Evolutionary conservation across 2,888 invertebrate species (phyloP).

Genomic region (Sepioteuthis lessoniana): DNA sequence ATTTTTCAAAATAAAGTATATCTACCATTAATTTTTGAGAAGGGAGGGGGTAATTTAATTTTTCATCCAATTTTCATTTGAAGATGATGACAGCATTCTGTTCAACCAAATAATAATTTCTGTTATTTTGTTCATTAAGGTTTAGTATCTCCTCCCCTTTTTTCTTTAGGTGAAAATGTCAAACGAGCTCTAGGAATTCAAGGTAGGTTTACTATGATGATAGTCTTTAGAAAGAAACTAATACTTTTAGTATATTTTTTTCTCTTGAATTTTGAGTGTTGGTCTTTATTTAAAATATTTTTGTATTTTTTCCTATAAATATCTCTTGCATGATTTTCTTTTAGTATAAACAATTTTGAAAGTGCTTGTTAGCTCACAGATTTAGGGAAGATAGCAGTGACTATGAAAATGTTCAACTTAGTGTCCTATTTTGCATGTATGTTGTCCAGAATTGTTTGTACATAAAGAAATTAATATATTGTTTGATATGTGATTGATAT

Average conservation of each 20-base stretch:
- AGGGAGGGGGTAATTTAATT: too few relatives aligned
- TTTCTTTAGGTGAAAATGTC: constrained; percentile 2
- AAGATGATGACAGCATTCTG: too few relatives aligned
- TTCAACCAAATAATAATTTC: too few relatives aligned
- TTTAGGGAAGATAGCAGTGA: neutral
- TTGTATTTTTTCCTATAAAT: neutral
- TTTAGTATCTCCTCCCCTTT: constrained; percentile 10
- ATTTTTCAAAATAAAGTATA: too few relatives aligned
- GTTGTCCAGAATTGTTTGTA: neutral
- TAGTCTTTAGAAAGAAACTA: constrained; percentile 33
- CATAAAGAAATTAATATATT: neutral
- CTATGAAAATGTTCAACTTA: too few relatives aligned
- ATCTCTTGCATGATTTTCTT: constrained; percentile 16
- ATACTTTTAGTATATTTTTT: neutral
- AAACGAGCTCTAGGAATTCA: constrained; percentile 19
- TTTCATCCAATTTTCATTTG: too few relatives aligned
- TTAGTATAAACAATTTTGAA: neutral
- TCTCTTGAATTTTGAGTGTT: neutral
- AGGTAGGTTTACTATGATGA: neutral
- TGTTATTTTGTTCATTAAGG: too few relatives aligned
- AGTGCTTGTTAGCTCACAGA: neutral
- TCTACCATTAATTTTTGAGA: too few relatives aligned
- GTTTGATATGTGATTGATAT: neutral
- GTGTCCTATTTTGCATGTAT: neutral
- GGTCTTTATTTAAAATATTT: neutral